A percentile compares a stretch with the other conserved stretches of the same genome.
Conservation (phyloP, 2,888 invertebrate species). For the Stratiomys singularior region DNA sequence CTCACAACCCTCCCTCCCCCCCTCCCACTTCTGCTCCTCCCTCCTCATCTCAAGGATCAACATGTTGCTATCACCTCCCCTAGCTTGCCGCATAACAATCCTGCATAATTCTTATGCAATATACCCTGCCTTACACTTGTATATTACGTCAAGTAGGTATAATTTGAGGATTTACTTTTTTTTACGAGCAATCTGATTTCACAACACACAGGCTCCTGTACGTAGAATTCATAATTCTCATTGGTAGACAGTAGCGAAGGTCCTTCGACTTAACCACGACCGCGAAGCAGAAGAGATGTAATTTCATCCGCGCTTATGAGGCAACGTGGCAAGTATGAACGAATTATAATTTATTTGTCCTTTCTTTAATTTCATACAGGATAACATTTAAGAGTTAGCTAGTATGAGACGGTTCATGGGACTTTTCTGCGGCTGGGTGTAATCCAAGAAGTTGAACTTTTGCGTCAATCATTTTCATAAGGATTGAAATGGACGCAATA, state of each 20-base stretch:
- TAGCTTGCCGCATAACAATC: neutral
- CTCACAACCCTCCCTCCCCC: neutral
- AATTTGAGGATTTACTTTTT: conserved; percentile 46
- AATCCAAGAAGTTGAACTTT: too few species aligned
- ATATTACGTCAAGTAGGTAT: conserved; percentile 15
- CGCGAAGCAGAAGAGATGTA: conserved; percentile 42
- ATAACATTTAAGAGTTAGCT: conserved; percentile 8
- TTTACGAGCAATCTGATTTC: conserved; percentile 22
- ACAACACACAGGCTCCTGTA: neutral
- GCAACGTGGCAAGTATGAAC: conserved; percentile 20
- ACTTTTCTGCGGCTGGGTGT: too few species aligned
- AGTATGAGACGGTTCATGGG: too few species aligned
- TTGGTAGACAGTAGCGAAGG: neutral
- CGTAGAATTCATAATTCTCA: neutral
- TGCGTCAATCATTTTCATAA: too few species aligned
- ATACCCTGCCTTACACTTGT: neutral
- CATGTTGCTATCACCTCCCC: neutral
- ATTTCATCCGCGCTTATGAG: conserved; percentile 49
- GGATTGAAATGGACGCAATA: too few species aligned
- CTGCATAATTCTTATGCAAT: conserved; percentile 10
- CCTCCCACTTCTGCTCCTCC: neutral
- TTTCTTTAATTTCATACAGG: conserved; percentile 14
- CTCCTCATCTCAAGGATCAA: neutral
- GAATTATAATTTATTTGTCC: conserved; percentile 19
- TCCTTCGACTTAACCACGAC: conserved; percentile 4